Evolutionary conservation across 2,113 vertebrate genomes (phyloP).

Genomic region (Mustela nigripes): DNA sequence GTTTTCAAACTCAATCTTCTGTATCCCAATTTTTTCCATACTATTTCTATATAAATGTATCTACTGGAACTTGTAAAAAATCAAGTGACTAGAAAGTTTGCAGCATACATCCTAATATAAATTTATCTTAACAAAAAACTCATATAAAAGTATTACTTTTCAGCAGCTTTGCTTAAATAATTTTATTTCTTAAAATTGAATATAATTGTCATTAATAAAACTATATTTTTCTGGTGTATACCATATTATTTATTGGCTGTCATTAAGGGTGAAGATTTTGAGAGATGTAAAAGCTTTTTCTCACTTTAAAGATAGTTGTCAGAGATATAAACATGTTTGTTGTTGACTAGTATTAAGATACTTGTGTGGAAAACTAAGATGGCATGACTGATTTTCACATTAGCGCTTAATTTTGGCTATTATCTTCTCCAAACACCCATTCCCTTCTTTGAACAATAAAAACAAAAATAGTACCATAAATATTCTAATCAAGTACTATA

Average conservation of each 20-base stretch:
- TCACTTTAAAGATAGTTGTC: not conserved
- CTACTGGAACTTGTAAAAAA: not conserved
- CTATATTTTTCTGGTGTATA: not conserved
- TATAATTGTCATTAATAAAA: not conserved
- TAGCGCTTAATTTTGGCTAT: not conserved
- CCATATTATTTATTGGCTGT: not conserved
- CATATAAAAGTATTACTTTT: not conserved
- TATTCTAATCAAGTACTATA: not conserved
- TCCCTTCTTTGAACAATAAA: not conserved
- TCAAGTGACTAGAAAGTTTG: not conserved
- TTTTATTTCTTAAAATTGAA: slow-evolving; percentile 17
- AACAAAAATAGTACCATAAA: not conserved
- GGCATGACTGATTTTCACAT: not conserved
- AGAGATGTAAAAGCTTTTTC: not conserved
- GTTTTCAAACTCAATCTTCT: slow-evolving; percentile 19
- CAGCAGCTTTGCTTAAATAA: not conserved
- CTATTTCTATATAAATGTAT: not conserved
- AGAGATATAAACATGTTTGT: not conserved
- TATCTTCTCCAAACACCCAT: not conserved
- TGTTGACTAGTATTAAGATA: not conserved
- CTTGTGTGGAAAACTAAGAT: not conserved
- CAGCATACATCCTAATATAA: not conserved
- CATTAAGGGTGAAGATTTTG: not conserved
- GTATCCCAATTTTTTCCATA: not conserved
- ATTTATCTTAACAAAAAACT: not conserved